These are phyloP conservation scores for Trichacis sp. DNA, from an alignment of 2,888 invertebrate species.

Conservation along the genomic window DNA sequence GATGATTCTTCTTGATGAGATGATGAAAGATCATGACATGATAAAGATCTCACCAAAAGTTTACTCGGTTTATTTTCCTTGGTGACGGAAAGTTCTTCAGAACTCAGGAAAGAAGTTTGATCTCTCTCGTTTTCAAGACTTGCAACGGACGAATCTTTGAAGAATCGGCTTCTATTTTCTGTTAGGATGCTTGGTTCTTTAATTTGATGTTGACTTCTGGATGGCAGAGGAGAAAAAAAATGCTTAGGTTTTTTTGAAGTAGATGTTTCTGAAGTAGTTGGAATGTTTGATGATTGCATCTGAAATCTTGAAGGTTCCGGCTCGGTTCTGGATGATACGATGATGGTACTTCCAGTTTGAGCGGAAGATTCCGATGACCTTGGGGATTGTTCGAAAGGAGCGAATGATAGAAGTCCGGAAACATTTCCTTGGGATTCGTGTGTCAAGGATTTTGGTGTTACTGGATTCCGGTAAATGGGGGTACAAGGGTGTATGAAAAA, in stretches of 20 bases:
- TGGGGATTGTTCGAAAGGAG: constrained; percentile 33
- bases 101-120: constrained; percentile 52
- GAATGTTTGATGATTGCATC: constrained; percentile 19
- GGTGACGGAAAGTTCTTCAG: constrained; percentile 51
- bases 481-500: constrained; percentile 48
- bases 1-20: constrained; percentile 40
- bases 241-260: constrained; percentile 52
- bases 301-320: constrained; percentile 13
- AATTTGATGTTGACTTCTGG: constrained; percentile 45
- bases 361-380: constrained; percentile 33
- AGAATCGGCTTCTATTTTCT: neutral
- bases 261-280: constrained; percentile 7
- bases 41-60: constrained; percentile 56
- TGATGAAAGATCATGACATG: constrained; percentile 60
- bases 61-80: constrained; percentile 37
- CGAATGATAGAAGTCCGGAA: constrained; percentile 26
- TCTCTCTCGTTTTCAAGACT: neutral
- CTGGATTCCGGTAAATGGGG: constrained; percentile 43
- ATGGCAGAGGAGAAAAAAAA: constrained; percentile 58
- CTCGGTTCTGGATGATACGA: constrained; percentile 24
- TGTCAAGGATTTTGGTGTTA: neutral
- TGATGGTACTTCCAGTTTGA: constrained; percentile 35
- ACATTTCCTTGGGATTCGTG: constrained; percentile 7
- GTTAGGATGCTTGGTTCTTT: neutral
- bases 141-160: constrained; percentile 56